A percentile compares a stretch with the other conserved stretches of the same genome.
Evolutionary conservation across 1,140 invertebrate species (phyloP).

Genomic region (Drosophila miranda): DNA sequence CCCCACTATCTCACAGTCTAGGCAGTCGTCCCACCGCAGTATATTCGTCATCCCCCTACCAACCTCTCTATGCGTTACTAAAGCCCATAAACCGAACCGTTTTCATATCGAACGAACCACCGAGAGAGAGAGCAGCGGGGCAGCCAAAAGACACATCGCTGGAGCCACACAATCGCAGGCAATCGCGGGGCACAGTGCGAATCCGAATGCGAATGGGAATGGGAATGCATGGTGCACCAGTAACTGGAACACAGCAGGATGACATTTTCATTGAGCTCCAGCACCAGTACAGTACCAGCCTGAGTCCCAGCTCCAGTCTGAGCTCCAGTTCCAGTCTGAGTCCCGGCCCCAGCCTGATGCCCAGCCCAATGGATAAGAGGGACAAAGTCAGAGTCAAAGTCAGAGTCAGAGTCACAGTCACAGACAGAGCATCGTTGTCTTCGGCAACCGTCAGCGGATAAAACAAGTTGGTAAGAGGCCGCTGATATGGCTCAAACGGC

Average conservation of each 20-base stretch:
- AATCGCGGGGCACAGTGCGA: slow-evolving; percentile 24
- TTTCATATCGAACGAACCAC: slow-evolving; percentile 59
- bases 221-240: slow-evolving; percentile 58
- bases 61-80: slow-evolving; percentile 45
- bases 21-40: slow-evolving; percentile 20
- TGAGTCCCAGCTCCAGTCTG: no score
- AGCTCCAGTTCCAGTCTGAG: not conserved
- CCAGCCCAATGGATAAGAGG: slow-evolving; percentile 12
- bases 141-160: slow-evolving; percentile 70
- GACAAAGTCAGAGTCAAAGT: slow-evolving; percentile 11
- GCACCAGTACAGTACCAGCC: not conserved
- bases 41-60: not conserved
- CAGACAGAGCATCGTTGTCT: slow-evolving; percentile 16
- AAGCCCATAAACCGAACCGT: slow-evolving; percentile 78
- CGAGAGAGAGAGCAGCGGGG: slow-evolving; percentile 54
- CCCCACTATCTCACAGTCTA: slow-evolving; percentile 26
- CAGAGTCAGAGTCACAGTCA: not conserved
- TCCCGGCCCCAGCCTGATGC: slow-evolving; percentile 15
- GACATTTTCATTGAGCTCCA: slow-evolving; percentile 75
- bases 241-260: slow-evolving; percentile 81
- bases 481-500: not conserved
- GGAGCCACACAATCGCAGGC: slow-evolving; percentile 44
- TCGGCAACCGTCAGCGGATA: slow-evolving; percentile 53
- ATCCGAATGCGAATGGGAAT: slow-evolving; percentile 9
- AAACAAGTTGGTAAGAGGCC: slow-evolving; percentile 22